Percentiles rank a stretch among this genome's conserved stretches.
These are phyloP conservation scores for Tipula unca DNA, from an alignment of 2,888 invertebrate genomes.

Conservation along the genomic window DNA sequence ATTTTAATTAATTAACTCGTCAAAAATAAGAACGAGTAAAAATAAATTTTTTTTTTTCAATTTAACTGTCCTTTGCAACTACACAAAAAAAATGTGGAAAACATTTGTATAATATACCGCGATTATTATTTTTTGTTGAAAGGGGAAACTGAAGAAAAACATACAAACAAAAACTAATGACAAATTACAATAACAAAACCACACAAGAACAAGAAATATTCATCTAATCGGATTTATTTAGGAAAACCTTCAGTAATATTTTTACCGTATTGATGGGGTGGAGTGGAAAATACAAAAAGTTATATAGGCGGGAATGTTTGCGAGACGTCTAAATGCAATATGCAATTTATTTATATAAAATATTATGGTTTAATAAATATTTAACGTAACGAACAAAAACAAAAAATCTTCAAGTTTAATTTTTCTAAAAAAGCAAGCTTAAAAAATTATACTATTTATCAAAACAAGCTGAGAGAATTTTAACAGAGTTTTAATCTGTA, in stretches of 20 bases:
- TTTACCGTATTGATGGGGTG: not conserved
- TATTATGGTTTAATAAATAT: too few relatives aligned
- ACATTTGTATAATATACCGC: not conserved
- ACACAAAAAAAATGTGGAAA: not conserved
- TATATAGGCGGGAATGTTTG: not conserved
- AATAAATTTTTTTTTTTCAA: not conserved
- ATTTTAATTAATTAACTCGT: not conserved
- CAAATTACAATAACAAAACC: not conserved
- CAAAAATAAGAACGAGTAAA: constrained; percentile 20
- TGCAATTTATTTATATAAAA: too few relatives aligned
- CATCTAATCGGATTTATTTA: not conserved
- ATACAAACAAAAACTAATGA: not conserved
- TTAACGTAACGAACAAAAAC: too few relatives aligned
- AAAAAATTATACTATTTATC: not conserved
- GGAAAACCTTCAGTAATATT: not conserved
- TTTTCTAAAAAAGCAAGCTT: not conserved
- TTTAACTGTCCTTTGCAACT: not conserved
- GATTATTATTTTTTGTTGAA: not conserved
- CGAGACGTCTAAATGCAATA: too few relatives aligned
- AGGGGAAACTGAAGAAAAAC: not conserved
- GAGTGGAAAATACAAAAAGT: not conserved
- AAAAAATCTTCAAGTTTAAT: too few relatives aligned
- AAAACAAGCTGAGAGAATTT: too few relatives aligned
- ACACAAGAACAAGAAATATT: not conserved
- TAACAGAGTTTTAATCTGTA: too few relatives aligned